phyloP scores from a whole-genome alignment of 92 coral and sea anemone species.

The Porites evermanni region DNA sequence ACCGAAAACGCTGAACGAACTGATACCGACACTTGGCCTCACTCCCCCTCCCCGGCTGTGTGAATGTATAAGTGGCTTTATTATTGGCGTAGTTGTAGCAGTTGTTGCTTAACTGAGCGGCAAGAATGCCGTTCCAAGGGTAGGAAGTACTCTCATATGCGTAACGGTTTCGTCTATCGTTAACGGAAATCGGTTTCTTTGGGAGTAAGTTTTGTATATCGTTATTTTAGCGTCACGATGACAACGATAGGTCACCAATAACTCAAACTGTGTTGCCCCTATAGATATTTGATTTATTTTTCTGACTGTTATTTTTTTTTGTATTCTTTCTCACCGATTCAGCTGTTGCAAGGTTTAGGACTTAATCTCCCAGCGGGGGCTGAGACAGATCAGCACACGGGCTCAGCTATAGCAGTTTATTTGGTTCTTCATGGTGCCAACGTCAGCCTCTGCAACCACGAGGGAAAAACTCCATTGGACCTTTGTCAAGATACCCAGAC shows the following conservation, averaged over 20 bases:
- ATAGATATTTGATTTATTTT: too few species aligned
- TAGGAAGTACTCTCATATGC: not conserved
- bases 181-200: too few species aligned
- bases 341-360: slow-evolving; percentile 32
- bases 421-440: slow-evolving; percentile 81
- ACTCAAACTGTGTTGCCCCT: too few species aligned
- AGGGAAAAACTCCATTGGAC: slow-evolving; percentile 80
- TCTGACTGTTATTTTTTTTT: not conserved
- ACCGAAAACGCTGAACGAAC: slow-evolving; percentile 4
- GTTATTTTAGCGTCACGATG: too few species aligned
- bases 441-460: slow-evolving; percentile 65
- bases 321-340: not conserved
- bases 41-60: not conserved
- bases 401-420: slow-evolving; percentile 72
- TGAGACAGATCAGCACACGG: slow-evolving; percentile 22
- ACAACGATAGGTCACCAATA: too few species aligned
- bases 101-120: not conserved
- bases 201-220: too few species aligned
- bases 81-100: slow-evolving; percentile 11
- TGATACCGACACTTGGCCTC: not conserved
- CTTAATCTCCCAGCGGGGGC: slow-evolving; percentile 16
- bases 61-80: not conserved
- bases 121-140: not conserved
- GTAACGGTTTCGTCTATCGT: not conserved
- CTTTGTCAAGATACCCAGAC: slow-evolving; percentile 60